A percentile compares a stretch with the other conserved stretches of the same genome.
These are phyloP conservation scores for Laterallus jamaicensis DNA, from an alignment of 2,113 vertebrate genomes.

Conservation along the genomic window DNA sequence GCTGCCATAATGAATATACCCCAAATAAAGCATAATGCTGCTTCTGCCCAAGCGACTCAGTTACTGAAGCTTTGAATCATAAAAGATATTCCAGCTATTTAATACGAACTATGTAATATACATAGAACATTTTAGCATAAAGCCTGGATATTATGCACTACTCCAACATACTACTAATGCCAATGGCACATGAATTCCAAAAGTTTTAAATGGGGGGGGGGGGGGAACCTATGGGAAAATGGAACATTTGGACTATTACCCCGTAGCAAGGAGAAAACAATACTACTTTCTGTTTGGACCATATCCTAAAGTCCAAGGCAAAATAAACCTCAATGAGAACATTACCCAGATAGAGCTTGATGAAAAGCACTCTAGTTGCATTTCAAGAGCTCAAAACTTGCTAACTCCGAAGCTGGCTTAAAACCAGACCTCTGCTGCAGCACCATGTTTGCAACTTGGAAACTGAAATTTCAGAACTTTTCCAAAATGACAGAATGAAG, in stretches of 20 bases:
- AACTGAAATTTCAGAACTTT: constrained; percentile 4
- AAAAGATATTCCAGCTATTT: constrained; percentile 4
- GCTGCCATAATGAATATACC: neutral
- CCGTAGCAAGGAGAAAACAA: neutral
- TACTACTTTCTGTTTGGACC: neutral
- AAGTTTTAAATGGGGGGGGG: neutral
- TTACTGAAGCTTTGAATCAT: neutral
- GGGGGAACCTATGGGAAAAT: neutral
- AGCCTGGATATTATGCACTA: neutral
- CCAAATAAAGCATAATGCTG: neutral
- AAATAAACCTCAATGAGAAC: neutral
- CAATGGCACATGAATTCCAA: neutral
- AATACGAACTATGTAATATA: neutral
- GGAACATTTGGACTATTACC: neutral
- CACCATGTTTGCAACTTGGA: neutral
- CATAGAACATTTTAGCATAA: neutral
- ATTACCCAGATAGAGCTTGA: neutral
- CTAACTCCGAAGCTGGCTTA: neutral
- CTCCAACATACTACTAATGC: neutral
- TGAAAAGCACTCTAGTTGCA: neutral
- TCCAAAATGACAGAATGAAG: constrained; percentile 44
- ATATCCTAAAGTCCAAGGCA: neutral
- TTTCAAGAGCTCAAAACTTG: neutral
- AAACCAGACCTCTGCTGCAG: constrained; percentile 8
- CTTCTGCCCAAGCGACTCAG: neutral